A percentile compares a stretch with the other conserved stretches of the same genome.
Evolutionary conservation across 1,140 invertebrate genomes (phyloP).

Genomic region (Whitmania pigra): DNA sequence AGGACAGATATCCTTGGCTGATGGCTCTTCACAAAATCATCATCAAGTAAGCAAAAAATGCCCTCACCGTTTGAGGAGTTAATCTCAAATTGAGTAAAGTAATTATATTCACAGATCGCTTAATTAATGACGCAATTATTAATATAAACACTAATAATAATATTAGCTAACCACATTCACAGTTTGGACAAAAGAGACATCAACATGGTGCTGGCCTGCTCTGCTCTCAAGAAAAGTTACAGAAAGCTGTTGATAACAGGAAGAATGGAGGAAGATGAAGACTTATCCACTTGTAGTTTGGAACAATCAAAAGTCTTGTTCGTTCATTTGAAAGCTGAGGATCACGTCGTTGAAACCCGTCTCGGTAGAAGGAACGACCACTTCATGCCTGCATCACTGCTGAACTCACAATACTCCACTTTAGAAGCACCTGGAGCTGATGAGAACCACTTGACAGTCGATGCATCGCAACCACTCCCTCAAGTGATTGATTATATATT

Average conservation of each 20-base stretch:
- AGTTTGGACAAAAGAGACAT: background rate
- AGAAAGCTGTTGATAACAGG: background rate
- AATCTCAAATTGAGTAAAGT: background rate
- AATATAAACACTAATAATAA: background rate
- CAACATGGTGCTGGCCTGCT: background rate
- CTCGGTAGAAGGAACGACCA: background rate
- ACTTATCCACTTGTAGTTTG: background rate
- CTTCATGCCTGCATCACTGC: background rate
- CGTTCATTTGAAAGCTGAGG: background rate
- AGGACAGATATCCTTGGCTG: slow-evolving; percentile 4
- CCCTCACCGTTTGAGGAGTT: background rate
- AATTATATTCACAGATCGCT: background rate
- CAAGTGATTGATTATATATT: background rate
- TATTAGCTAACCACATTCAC: background rate
- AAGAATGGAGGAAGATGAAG: background rate
- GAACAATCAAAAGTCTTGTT: background rate
- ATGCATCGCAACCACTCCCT: background rate
- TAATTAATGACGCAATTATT: background rate
- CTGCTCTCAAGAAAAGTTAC: background rate
- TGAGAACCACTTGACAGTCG: background rate
- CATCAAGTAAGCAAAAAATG: background rate
- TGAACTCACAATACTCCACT: background rate
- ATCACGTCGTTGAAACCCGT: background rate
- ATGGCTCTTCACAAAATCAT: background rate
- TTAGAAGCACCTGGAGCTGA: slow-evolving; percentile 1